These are phyloP conservation scores for Ectropis grisescens DNA, from an alignment of 1,140 invertebrate species.

Conservation along the genomic window DNA sequence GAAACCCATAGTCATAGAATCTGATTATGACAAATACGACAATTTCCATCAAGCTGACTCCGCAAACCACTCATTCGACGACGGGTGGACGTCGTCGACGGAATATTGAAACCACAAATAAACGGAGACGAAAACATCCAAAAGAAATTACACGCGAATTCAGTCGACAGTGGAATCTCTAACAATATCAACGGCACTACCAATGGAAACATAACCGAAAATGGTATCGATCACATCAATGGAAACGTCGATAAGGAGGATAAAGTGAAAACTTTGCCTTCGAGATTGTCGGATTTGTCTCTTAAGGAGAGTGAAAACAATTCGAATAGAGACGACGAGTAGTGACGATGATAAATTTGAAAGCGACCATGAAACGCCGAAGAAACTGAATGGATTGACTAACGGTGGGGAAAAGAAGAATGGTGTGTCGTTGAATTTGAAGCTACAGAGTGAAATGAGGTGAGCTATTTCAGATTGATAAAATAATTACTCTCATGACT, in stretches of 20 bases:
- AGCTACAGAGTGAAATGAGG: slow-evolving; percentile 61
- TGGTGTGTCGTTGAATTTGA: slow-evolving; percentile 53
- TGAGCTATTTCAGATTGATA: no score
- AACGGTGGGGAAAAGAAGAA: slow-evolving; percentile 40
- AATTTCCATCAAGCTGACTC: slow-evolving; percentile 42
- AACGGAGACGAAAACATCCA: slow-evolving; percentile 25
- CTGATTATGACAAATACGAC: slow-evolving; percentile 40
- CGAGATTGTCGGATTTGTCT: slow-evolving; percentile 44
- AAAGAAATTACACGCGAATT: slow-evolving; percentile 43
- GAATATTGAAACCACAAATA: slow-evolving; percentile 26
- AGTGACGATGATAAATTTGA: slow-evolving; percentile 53
- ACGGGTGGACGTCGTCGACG: slow-evolving; percentile 53
- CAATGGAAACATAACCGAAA: slow-evolving; percentile 11
- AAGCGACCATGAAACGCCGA: slow-evolving; percentile 38
- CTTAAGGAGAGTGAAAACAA: slow-evolving; percentile 41
- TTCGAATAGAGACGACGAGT: slow-evolving; percentile 28
- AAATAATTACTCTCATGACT: background rate
- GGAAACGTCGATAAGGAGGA: slow-evolving; percentile 15
- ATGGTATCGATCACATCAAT: background rate
- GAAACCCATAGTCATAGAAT: slow-evolving; percentile 56
- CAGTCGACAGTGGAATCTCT: slow-evolving; percentile 56
- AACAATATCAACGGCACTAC: slow-evolving; percentile 33
- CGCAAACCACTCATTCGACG: slow-evolving; percentile 56
- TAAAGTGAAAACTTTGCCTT: slow-evolving; percentile 24
- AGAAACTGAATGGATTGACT: slow-evolving; percentile 19